phyloP scores from a whole-genome alignment of 35 echinoderm and acorn worm genomes.

The Ophiothrix spiculata region DNA sequence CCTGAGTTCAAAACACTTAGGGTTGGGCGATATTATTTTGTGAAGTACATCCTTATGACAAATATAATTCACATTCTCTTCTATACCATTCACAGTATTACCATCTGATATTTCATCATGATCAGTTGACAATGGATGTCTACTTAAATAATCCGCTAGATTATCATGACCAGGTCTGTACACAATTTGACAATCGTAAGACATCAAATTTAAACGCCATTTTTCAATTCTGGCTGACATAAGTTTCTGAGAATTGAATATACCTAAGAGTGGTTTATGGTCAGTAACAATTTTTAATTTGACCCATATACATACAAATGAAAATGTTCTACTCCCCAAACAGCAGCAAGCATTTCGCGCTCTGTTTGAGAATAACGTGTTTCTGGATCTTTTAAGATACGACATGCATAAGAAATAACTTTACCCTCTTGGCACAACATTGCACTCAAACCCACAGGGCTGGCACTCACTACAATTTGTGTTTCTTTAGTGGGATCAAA shows the following conservation, averaged over 20 bases:
- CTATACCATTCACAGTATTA: too few species aligned
- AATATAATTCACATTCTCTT: too few species aligned
- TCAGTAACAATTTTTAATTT: slow-evolving; percentile 36
- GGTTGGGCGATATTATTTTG: too few species aligned
- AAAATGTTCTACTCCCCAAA: slow-evolving; percentile 44
- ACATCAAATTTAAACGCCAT: slow-evolving; percentile 24
- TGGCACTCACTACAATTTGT: slow-evolving; percentile 64
- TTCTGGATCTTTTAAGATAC: slow-evolving; percentile 38
- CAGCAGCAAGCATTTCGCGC: slow-evolving; percentile 34
- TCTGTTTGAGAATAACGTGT: slow-evolving; percentile 43
- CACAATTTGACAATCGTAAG: slow-evolving; percentile 9
- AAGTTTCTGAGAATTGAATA: slow-evolving; percentile 41
- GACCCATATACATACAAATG: slow-evolving; percentile 54
- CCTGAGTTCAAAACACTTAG: too few species aligned
- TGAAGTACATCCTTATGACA: too few species aligned
- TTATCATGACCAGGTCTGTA: slow-evolving; percentile 40
- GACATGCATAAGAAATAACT: slow-evolving; percentile 47
- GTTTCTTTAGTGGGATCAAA: slow-evolving; percentile 40
- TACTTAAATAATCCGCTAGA: slow-evolving; percentile 32
- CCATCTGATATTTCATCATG: too few species aligned
- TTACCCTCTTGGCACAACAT: slow-evolving; percentile 49
- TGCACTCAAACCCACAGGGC: slow-evolving; percentile 48
- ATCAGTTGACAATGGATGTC: too few species aligned
- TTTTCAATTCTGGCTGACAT: slow-evolving; percentile 46
- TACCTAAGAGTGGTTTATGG: slow-evolving; percentile 52